Evolutionary conservation across 2,888 invertebrate genomes (phyloP).

Genomic region (Vannuccia rotundouncinata): DNA sequence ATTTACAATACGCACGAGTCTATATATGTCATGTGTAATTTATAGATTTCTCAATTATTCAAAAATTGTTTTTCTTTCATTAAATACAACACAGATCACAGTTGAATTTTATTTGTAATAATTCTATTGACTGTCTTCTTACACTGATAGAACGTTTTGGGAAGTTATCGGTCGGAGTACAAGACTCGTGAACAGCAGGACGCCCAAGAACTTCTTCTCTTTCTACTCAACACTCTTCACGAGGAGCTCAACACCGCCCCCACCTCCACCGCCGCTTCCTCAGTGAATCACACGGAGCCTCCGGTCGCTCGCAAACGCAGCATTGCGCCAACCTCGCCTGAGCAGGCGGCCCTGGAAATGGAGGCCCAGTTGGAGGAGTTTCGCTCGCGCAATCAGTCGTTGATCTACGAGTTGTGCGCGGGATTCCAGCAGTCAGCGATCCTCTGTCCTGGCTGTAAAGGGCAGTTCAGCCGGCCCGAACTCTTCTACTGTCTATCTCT

Average conservation of each 20-base stretch:
- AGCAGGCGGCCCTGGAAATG: background rate
- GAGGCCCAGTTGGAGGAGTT: background rate
- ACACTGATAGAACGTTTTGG: background rate
- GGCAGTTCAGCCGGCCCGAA: background rate
- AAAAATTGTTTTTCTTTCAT: too few species aligned
- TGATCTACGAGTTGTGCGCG: conserved; percentile 25
- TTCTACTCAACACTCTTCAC: conserved; percentile 31
- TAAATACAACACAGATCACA: too few species aligned
- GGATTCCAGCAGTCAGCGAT: conserved; percentile 28
- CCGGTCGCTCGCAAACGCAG: background rate
- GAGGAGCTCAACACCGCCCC: conserved; percentile 27
- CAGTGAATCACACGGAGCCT: background rate
- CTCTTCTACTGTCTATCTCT: conserved; percentile 20
- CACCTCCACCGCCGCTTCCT: background rate
- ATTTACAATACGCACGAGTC: too few species aligned
- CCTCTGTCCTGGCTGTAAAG: conserved; percentile 21
- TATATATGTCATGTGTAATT: too few species aligned
- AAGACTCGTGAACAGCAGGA: conserved; percentile 35
- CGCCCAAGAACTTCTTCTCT: conserved; percentile 36
- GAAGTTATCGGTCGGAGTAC: background rate
- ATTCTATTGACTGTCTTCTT: too few species aligned
- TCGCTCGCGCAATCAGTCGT: background rate
- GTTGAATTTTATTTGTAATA: too few species aligned
- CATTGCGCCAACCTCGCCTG: background rate
- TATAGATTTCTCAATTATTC: too few species aligned